Conservation (phyloP, 2,113 vertebrate species). For the Burhinus oedicnemus region DNA sequence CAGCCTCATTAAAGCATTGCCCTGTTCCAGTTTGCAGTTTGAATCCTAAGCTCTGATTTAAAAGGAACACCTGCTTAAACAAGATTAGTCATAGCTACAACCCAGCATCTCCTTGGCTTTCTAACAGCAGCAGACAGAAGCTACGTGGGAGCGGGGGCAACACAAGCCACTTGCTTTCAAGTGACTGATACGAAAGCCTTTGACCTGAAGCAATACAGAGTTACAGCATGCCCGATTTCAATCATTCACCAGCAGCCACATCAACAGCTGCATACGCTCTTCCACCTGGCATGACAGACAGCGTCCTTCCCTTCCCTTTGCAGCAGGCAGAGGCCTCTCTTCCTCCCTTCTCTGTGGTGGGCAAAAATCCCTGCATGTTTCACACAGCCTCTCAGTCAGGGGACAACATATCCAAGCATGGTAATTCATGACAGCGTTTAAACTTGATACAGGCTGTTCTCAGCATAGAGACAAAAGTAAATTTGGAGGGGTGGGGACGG, state of each 20-base stretch:
- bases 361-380: background rate
- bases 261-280: background rate
- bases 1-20: constrained; percentile 26
- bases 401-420: background rate
- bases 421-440: background rate
- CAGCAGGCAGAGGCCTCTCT: background rate
- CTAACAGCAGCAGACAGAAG: background rate
- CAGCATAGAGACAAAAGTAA: background rate
- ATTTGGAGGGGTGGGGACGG: background rate
- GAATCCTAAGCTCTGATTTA: background rate
- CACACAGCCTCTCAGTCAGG: background rate
- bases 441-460: background rate
- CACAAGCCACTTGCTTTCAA: background rate
- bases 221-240: background rate
- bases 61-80: constrained; percentile 51
- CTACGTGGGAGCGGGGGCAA: background rate
- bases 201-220: constrained; percentile 31
- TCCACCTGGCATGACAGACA: background rate
- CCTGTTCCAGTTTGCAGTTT: background rate
- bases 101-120: background rate
- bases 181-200: constrained; percentile 5
- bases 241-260: background rate
- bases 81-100: constrained; percentile 17
- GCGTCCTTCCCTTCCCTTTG: background rate
- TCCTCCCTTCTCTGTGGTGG: background rate